Evolutionary conservation across 2,888 invertebrate species (phyloP).

Genomic region (Conistra vaccinii): DNA sequence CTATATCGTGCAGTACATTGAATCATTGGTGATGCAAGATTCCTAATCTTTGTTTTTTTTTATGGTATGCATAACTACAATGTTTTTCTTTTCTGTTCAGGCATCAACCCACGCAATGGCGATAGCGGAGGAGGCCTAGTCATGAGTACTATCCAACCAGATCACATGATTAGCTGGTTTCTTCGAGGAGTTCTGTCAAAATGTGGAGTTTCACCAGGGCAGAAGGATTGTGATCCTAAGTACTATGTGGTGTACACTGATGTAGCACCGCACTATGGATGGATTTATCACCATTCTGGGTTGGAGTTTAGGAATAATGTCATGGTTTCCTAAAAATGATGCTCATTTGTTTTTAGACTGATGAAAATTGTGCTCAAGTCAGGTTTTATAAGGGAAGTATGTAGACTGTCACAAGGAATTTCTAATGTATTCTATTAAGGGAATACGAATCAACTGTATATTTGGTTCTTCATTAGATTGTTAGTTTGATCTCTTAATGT

Average conservation of each 20-base stretch:
- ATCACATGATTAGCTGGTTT: slow-evolving; percentile 84
- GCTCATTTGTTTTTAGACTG: slow-evolving; percentile 7
- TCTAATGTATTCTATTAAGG: not conserved
- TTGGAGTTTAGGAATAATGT: slow-evolving; percentile 77
- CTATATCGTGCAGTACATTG: not conserved
- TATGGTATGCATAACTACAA: not conserved
- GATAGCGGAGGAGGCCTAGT: slow-evolving; percentile 92
- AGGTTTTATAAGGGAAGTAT: not conserved
- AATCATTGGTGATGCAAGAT: not conserved
- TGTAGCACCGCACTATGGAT: slow-evolving; percentile 84
- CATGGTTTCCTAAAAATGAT: slow-evolving; percentile 25
- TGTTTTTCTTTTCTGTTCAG: slow-evolving; percentile 72
- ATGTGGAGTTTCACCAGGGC: slow-evolving; percentile 77
- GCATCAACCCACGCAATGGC: slow-evolving; percentile 91
- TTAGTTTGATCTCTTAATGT: slow-evolving; percentile 32
- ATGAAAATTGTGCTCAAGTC: not conserved
- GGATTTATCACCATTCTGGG: slow-evolving; percentile 84
- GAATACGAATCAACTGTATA: not conserved
- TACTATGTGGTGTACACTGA: slow-evolving; percentile 85
- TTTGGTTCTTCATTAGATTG: not conserved
- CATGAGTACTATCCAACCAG: slow-evolving; percentile 80
- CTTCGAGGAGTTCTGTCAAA: slow-evolving; percentile 85
- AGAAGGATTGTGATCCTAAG: slow-evolving; percentile 77
- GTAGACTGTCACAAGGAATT: slow-evolving; percentile 18
- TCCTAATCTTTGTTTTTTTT: too few relatives aligned